A percentile compares a stretch with the other conserved stretches of the same genome.
phyloP scores from a whole-genome alignment of 2,797 vertebrate species.

The Neosilurus hyrtlii region DNA sequence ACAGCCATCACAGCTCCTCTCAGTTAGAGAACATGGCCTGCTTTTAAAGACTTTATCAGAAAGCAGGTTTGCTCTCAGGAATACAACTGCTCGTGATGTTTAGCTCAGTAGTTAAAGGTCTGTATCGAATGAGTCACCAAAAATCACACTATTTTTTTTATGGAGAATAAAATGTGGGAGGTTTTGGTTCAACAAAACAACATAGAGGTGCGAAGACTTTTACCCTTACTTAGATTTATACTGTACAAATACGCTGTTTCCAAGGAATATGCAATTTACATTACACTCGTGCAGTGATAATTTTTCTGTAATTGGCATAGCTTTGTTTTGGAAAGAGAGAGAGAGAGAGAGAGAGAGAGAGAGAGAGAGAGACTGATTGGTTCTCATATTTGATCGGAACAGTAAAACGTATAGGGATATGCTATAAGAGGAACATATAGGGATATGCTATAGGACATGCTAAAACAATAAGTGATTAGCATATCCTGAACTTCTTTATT shows the following conservation, averaged over 20 bases:
- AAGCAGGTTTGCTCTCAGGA: background rate
- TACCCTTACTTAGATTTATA: background rate
- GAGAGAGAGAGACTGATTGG: background rate
- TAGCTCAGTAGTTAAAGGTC: background rate
- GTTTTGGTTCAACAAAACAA: background rate
- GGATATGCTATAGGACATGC: background rate
- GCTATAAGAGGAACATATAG: background rate
- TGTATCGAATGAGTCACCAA: background rate
- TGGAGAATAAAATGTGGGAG: background rate
- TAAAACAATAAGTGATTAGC: background rate
- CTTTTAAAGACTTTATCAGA: background rate
- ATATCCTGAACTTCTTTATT: background rate
- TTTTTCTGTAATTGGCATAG: background rate
- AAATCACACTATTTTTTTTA: too few species aligned
- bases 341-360: background rate
- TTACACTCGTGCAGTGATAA: background rate
- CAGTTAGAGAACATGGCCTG: background rate
- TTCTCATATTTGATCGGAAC: background rate
- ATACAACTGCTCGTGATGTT: background rate
- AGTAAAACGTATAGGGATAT: background rate
- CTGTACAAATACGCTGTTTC: background rate
- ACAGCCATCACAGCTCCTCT: background rate
- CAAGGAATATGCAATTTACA: background rate
- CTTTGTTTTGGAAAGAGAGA: background rate
- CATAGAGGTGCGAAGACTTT: background rate